Conservation (phyloP, 2,113 vertebrate genomes). For the Callipepla squamata region DNA sequence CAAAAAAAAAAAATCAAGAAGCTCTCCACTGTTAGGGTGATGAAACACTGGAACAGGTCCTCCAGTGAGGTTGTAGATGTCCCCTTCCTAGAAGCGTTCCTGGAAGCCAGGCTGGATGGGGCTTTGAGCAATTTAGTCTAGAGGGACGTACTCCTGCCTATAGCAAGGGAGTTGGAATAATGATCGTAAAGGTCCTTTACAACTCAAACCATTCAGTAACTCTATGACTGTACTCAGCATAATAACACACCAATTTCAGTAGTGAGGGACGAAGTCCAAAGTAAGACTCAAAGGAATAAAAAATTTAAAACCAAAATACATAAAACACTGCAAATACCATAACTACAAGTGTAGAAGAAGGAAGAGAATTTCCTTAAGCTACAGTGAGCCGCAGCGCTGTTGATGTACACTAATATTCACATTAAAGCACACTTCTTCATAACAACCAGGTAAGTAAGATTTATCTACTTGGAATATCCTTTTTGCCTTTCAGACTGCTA, state of each 20-base stretch:
- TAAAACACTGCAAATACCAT: neutral
- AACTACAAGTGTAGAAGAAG: neutral
- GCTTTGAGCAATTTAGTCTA: too few species aligned
- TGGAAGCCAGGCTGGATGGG: too few species aligned
- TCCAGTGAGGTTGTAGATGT: too few species aligned
- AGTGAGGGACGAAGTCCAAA: neutral
- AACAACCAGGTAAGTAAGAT: neutral
- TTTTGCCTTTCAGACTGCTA: neutral
- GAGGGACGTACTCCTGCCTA: too few species aligned
- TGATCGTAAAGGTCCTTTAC: too few species aligned
- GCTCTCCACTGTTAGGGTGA: too few species aligned
- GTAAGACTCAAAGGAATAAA: neutral
- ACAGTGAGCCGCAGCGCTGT: neutral
- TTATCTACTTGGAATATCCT: neutral
- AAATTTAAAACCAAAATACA: neutral
- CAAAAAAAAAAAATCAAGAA: too few species aligned
- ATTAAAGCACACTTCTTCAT: neutral
- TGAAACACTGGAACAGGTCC: too few species aligned
- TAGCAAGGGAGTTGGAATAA: too few species aligned
- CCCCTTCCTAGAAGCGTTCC: too few species aligned
- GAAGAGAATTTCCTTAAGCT: neutral
- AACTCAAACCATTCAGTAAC: too few species aligned
- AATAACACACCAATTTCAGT: fast-evolving
- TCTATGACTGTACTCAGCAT: neutral
- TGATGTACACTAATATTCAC: neutral